A percentile compares a stretch with the other conserved stretches of the same genome.
Evolutionary conservation across 2,888 invertebrate species (phyloP).

Genomic region (Hofmannophila pseudospretella): DNA sequence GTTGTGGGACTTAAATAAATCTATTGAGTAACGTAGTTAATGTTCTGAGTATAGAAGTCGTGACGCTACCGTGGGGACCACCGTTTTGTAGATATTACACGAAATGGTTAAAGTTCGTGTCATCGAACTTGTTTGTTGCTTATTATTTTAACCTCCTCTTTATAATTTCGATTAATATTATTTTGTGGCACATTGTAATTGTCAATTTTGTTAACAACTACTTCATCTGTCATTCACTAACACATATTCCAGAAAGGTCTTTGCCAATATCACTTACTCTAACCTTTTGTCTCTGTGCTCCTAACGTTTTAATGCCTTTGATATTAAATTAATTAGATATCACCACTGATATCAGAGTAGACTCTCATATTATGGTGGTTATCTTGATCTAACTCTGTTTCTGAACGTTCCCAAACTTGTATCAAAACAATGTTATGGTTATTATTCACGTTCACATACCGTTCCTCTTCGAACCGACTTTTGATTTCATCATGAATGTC

Average conservation of each 20-base stretch:
- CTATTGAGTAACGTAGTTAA: slow-evolving; percentile 56
- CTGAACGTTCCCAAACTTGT: too few relatives aligned
- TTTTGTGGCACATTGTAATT: too few relatives aligned
- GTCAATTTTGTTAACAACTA: too few relatives aligned
- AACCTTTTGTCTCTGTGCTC: too few relatives aligned
- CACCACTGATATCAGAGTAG: too few relatives aligned
- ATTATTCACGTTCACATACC: slow-evolving; percentile 22
- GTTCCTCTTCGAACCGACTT: slow-evolving; percentile 34
- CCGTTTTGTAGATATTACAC: slow-evolving; percentile 41
- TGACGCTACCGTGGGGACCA: slow-evolving; percentile 57
- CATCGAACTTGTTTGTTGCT: slow-evolving; percentile 25
- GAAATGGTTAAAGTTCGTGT: slow-evolving; percentile 40
- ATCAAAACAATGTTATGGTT: slow-evolving; percentile 13
- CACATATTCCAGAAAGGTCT: too few relatives aligned
- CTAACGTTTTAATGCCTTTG: too few relatives aligned
- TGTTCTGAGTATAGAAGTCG: slow-evolving; percentile 58
- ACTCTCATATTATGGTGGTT: too few relatives aligned
- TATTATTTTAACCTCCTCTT: neutral
- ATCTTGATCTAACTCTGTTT: too few relatives aligned
- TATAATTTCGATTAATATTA: neutral
- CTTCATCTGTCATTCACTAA: too few relatives aligned
- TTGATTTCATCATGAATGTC: slow-evolving; percentile 65
- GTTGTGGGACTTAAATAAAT: slow-evolving; percentile 63
- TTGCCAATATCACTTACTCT: too few relatives aligned
- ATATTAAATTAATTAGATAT: too few relatives aligned